A percentile compares a stretch with the other conserved stretches of the same genome.
phyloP scores from a whole-genome alignment of 2,797 vertebrate species.

The Hippocampus kuda region DNA sequence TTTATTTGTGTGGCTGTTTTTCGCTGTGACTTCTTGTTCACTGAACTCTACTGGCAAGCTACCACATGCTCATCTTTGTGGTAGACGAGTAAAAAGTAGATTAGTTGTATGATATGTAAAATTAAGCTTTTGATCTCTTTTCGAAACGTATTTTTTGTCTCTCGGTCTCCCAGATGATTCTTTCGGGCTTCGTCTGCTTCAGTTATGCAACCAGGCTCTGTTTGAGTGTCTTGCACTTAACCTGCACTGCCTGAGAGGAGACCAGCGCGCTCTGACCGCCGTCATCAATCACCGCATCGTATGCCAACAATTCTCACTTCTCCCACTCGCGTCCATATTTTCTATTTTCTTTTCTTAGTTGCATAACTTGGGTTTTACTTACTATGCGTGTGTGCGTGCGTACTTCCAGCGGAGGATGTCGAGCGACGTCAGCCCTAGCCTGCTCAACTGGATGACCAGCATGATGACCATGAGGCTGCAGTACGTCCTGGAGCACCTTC shows the following conservation, averaged over 20 bases:
- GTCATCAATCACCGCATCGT: slow-evolving; percentile 91
- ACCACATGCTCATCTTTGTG: neutral
- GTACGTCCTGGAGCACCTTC: slow-evolving; percentile 85
- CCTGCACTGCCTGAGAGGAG: slow-evolving; percentile 82
- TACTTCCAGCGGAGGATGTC: slow-evolving; percentile 78
- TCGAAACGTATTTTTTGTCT: neutral
- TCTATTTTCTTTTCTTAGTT: neutral
- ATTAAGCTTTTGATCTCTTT: too few species aligned
- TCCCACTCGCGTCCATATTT: neutral
- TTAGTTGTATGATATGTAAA: too few species aligned
- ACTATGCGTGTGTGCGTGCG: neutral
- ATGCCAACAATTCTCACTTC: slow-evolving; percentile 40
- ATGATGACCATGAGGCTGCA: slow-evolving; percentile 90
- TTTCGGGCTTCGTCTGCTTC: slow-evolving; percentile 78
- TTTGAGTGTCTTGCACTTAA: slow-evolving; percentile 89
- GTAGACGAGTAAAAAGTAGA: too few species aligned
- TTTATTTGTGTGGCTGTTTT: neutral
- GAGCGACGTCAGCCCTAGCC: slow-evolving; percentile 80
- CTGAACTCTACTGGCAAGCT: too few species aligned
- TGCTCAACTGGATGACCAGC: slow-evolving; percentile 89
- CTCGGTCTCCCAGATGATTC: slow-evolving; percentile 66
- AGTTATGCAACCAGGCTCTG: slow-evolving; percentile 83
- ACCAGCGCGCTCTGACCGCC: slow-evolving; percentile 78
- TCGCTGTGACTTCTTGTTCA: neutral
- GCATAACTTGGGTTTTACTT: neutral